Evolutionary conservation across 2,888 invertebrate species (phyloP).

Genomic region (Eilema caniola): DNA sequence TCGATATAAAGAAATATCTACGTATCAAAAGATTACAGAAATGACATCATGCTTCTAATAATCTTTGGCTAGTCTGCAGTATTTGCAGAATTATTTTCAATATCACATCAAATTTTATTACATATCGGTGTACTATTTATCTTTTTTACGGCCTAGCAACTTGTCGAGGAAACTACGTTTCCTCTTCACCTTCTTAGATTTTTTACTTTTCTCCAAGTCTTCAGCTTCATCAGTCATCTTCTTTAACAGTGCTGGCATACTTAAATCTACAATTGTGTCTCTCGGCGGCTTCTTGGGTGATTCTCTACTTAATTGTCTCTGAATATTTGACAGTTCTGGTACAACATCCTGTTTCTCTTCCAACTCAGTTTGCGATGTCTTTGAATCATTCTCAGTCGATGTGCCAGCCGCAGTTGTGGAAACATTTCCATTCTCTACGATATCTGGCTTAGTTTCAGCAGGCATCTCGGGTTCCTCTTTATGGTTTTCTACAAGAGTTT

Average conservation of each 20-base stretch:
- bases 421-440: conserved; percentile 68
- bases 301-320: conserved; percentile 72
- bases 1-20: conserved; percentile 56
- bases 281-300: conserved; percentile 61
- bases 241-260: conserved; percentile 77
- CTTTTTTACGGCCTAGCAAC: conserved; percentile 78
- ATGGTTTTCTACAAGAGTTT: conserved; percentile 40
- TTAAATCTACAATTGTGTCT: conserved; percentile 70
- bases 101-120: conserved; percentile 61
- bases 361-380: conserved; percentile 70
- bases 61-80: conserved; percentile 80
- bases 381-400: conserved; percentile 60
- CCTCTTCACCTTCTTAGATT: conserved; percentile 77
- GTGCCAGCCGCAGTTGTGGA: conserved; percentile 49
- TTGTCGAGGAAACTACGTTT: conserved; percentile 84
- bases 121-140: conserved; percentile 65
- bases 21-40: conserved; percentile 71
- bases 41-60: conserved; percentile 74
- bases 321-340: conserved; percentile 71
- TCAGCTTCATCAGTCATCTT: conserved; percentile 78
- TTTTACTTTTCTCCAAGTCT: conserved; percentile 67
- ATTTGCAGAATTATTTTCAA: conserved; percentile 60
- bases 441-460: conserved; percentile 55
- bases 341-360: conserved; percentile 78
- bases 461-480: conserved; percentile 38